A percentile compares a stretch with the other conserved stretches of the same genome.
phyloP scores from a whole-genome alignment of 2,113 vertebrate species.

The Cygnus buccinator region DNA sequence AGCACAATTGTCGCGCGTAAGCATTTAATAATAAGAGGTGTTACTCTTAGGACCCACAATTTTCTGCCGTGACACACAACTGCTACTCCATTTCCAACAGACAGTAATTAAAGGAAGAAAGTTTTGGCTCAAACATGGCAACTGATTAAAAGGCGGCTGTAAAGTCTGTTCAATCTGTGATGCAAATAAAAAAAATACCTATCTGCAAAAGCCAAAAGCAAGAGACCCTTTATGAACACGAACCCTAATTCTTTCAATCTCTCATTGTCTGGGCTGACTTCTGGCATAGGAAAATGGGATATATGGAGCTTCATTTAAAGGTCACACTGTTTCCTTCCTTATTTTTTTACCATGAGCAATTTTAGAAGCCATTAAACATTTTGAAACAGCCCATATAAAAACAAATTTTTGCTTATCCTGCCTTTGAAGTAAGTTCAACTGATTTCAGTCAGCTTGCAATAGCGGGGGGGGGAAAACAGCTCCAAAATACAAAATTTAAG shows the following conservation, averaged over 20 bases:
- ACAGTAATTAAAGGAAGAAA: not conserved
- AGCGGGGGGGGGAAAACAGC: not conserved
- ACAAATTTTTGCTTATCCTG: conserved; percentile 49
- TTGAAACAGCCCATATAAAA: conserved; percentile 14
- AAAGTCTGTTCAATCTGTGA: not conserved
- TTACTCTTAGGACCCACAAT: not conserved
- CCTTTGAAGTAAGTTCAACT: conserved; percentile 15
- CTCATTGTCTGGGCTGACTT: conserved; percentile 4
- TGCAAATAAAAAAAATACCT: not conserved
- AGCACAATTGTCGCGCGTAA: not conserved
- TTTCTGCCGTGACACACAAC: not conserved
- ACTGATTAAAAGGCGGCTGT: not conserved
- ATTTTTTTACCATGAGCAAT: conserved; percentile 27
- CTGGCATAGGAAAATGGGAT: conserved; percentile 28
- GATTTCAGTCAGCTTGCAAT: conserved; percentile 26
- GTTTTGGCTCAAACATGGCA: not conserved
- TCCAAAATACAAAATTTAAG: not conserved
- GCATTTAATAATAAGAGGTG: not conserved
- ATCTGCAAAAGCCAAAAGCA: not conserved
- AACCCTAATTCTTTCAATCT: not conserved
- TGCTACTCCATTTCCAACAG: not conserved
- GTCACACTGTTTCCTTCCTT: conserved; percentile 60
- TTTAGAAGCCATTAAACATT: conserved; percentile 45
- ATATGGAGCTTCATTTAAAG: conserved; percentile 13
- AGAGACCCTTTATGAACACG: not conserved